Evolutionary conservation across 1,140 invertebrate genomes (phyloP).

Genomic region (Mycetomoellerius zeteki): DNA sequence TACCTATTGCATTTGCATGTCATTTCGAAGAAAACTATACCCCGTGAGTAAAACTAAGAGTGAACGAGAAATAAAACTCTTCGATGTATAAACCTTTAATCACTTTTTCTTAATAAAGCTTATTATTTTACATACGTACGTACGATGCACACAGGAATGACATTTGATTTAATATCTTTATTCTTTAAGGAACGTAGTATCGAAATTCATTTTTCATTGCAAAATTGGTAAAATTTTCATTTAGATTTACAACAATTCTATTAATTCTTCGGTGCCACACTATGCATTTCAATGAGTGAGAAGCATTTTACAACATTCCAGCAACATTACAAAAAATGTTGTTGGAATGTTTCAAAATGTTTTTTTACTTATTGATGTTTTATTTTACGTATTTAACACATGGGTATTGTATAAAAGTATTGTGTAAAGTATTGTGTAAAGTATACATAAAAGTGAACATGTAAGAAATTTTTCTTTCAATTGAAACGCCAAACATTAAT

Average conservation of each 20-base stretch:
- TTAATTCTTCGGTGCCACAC: neutral
- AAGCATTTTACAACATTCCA: too few relatives aligned
- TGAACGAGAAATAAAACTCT: constrained; percentile 23
- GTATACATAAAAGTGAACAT: too few relatives aligned
- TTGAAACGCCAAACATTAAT: too few relatives aligned
- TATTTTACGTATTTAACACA: too few relatives aligned
- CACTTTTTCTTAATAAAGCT: neutral
- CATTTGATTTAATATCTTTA: neutral
- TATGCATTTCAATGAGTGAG: too few relatives aligned
- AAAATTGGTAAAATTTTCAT: neutral
- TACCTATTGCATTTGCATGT: constrained; percentile 81
- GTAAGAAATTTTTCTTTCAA: too few relatives aligned
- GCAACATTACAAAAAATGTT: too few relatives aligned
- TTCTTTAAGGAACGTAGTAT: neutral
- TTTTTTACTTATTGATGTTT: too few relatives aligned
- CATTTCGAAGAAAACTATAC: constrained; percentile 77
- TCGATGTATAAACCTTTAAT: neutral
- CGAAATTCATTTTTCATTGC: neutral
- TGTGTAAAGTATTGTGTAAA: too few relatives aligned
- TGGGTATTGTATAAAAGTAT: too few relatives aligned
- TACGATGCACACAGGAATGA: neutral
- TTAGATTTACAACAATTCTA: neutral
- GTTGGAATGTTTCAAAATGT: too few relatives aligned
- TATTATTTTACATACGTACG: neutral
- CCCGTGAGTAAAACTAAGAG: constrained; percentile 14